phyloP scores from a whole-genome alignment of 2,888 invertebrate genomes.

The Thumatha senex region DNA sequence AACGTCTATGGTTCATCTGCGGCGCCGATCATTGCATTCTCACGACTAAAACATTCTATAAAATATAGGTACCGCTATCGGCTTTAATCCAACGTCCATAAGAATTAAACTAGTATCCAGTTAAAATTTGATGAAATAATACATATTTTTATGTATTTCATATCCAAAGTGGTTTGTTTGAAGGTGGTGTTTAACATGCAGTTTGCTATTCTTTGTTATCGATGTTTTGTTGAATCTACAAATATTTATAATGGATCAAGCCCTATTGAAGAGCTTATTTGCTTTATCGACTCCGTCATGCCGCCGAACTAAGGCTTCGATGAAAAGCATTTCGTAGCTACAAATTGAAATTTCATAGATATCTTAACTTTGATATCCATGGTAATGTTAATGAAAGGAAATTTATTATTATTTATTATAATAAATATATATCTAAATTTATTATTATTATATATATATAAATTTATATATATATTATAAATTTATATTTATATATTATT shows the following conservation, averaged over 20 bases:
- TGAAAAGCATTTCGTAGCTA: not conserved
- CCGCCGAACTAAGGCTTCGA: not conserved
- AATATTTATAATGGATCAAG: constrained; percentile 66
- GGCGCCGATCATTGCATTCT: constrained; percentile 66
- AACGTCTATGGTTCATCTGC: constrained; percentile 68
- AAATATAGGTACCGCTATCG: constrained; percentile 24
- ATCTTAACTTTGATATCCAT: no score
- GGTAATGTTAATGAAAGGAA: no score
- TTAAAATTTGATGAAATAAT: constrained; percentile 33
- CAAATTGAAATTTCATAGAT: not conserved
- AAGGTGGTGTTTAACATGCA: constrained; percentile 68
- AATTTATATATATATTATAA: no score
- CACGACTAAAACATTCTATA: constrained; percentile 53
- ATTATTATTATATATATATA: no score
- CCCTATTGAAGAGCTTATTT: constrained; percentile 44
- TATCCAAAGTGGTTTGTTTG: constrained; percentile 65
- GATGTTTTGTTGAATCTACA: constrained; percentile 51
- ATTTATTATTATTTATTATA: no score
- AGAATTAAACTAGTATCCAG: constrained; percentile 40
- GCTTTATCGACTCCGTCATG: constrained; percentile 25
- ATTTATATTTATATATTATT: no score
- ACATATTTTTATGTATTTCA: constrained; percentile 52
- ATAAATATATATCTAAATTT: no score
- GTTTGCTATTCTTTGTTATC: constrained; percentile 76
- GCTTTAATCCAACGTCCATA: constrained; percentile 32